These are phyloP conservation scores for Littorina saxatilis DNA, from an alignment of 1,140 invertebrate genomes.

Conservation along the genomic window DNA sequence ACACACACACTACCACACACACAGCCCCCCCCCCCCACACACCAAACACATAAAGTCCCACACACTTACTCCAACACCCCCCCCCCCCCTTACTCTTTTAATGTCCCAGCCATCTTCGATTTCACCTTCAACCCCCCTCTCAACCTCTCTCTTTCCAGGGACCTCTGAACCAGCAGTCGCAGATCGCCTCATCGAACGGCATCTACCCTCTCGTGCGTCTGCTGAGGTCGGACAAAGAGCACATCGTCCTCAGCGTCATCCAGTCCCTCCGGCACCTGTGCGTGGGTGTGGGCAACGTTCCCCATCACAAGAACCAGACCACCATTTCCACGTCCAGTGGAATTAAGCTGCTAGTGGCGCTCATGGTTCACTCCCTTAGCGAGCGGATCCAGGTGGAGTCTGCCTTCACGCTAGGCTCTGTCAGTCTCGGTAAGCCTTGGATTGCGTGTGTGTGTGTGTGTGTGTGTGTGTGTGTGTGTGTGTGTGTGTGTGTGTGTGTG, in stretches of 20 bases:
- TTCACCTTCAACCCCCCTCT: neutral
- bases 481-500: conserved; percentile 16
- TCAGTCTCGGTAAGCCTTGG: conserved; percentile 61
- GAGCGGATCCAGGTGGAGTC: conserved; percentile 72
- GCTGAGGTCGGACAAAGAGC: conserved; percentile 67
- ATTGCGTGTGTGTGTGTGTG: neutral
- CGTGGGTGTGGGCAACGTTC: conserved; percentile 72
- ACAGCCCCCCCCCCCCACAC: no score
- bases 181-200: conserved; percentile 70
- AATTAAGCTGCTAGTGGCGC: conserved; percentile 68
- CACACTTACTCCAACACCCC: no score
- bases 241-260: conserved; percentile 72
- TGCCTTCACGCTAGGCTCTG: conserved; percentile 69
- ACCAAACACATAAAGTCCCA: no score
- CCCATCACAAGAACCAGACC: conserved; percentile 69
- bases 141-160: conserved; percentile 44
- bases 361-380: conserved; percentile 71
- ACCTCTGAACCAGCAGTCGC: conserved; percentile 65
- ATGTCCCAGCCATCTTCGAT: no score
- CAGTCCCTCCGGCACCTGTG: conserved; percentile 69
- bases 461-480: conserved; percentile 5
- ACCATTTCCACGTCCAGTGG: conserved; percentile 67
- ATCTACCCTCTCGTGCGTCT: conserved; percentile 68
- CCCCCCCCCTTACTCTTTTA: no score
- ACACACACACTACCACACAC: no score